Conservation (phyloP, 2,113 vertebrate species). For the Zingel zingel region DNA sequence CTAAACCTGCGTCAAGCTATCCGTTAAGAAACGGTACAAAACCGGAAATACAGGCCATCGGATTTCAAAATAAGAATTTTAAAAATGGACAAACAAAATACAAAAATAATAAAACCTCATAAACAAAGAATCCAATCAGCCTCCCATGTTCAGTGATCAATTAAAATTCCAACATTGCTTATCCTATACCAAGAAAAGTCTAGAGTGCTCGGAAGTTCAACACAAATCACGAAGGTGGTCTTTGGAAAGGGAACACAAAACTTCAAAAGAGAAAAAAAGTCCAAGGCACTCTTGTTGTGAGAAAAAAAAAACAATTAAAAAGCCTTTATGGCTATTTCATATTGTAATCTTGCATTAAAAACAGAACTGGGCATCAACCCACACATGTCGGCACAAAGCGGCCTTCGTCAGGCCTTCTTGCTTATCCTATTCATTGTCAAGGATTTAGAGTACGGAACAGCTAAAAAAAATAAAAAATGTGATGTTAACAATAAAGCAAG, state of each 20-base stretch:
- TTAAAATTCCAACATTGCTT: not conserved
- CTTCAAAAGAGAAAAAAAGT: too few relatives aligned
- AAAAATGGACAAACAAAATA: not conserved
- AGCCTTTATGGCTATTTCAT: too few relatives aligned
- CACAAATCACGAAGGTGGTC: too few relatives aligned
- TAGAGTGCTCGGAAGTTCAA: too few relatives aligned
- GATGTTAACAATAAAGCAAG: not conserved
- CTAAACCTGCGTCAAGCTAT: not conserved
- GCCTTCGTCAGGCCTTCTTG: too few relatives aligned
- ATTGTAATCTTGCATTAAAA: too few relatives aligned
- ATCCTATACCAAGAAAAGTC: not conserved
- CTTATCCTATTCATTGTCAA: not conserved
- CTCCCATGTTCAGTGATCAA: not conserved
- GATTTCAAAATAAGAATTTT: constrained; percentile 35
- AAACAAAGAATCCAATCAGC: not conserved
- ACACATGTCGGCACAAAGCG: too few relatives aligned
- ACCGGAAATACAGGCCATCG: not conserved
- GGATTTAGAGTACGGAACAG: not conserved
- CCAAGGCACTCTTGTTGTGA: too few relatives aligned
- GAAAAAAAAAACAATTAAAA: too few relatives aligned
- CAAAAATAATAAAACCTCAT: not conserved
- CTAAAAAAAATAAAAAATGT: not conserved
- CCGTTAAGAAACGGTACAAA: not conserved
- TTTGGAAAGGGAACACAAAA: too few relatives aligned
- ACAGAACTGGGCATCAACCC: too few relatives aligned